These are phyloP conservation scores for Nannospalax galili DNA, from an alignment of 2,113 vertebrate genomes.

Conservation along the genomic window DNA sequence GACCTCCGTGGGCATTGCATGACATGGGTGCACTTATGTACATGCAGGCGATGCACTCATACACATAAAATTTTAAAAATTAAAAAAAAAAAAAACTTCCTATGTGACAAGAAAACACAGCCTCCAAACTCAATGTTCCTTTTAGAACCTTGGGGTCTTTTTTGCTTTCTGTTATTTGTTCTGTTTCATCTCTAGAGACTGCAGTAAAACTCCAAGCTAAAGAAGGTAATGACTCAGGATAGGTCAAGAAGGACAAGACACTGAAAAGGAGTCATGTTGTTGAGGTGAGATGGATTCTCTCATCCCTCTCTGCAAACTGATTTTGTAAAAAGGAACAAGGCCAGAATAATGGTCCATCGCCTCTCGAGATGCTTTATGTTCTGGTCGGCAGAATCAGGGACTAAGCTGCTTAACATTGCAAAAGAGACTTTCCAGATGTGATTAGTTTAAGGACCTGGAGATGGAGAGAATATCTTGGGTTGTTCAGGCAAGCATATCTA, in stretches of 20 bases:
- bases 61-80: too few relatives aligned
- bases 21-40: too few relatives aligned
- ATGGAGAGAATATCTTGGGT: neutral
- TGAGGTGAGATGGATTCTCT: neutral
- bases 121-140: neutral
- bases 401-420: neutral
- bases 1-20: too few relatives aligned
- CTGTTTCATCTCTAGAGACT: constrained; percentile 7
- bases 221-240: neutral
- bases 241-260: neutral
- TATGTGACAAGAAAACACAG: neutral
- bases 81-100: too few relatives aligned
- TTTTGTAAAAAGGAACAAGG: neutral
- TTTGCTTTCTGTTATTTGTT: neutral
- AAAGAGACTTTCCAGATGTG: neutral
- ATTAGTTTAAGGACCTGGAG: neutral
- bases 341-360: neutral
- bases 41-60: too few relatives aligned
- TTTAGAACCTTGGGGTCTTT: neutral
- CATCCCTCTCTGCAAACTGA: neutral
- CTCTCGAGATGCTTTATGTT: neutral
- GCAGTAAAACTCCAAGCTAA: neutral
- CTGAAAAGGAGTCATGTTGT: neutral
- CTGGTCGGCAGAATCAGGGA: neutral
- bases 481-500: neutral